Conservation (phyloP, 2,113 vertebrate species). For the Microcebus murinus region DNA sequence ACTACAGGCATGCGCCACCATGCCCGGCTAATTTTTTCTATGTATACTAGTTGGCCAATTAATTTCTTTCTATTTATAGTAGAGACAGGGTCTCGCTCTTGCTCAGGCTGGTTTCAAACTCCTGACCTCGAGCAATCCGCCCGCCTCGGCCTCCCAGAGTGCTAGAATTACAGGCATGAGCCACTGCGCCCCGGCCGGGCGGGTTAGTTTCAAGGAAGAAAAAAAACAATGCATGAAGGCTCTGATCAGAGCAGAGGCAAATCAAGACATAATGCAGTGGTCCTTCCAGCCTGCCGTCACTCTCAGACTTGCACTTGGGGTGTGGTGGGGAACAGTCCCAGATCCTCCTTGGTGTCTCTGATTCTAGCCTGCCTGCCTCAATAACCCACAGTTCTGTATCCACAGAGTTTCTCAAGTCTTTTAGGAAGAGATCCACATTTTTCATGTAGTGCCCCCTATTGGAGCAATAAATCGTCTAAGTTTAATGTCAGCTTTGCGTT, state of each 20-base stretch:
- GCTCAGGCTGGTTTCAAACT: too few relatives aligned
- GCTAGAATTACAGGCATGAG: too few relatives aligned
- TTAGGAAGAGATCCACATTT: background rate
- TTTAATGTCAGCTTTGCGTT: background rate
- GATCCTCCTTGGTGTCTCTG: background rate
- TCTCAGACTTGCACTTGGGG: background rate
- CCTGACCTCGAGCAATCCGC: too few relatives aligned
- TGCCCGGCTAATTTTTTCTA: too few relatives aligned
- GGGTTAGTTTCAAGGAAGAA: background rate
- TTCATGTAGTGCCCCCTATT: background rate
- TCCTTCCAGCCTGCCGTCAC: rapidly evolving
- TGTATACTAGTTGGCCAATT: too few relatives aligned
- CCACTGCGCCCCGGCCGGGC: too few relatives aligned
- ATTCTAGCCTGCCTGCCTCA: background rate
- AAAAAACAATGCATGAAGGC: background rate
- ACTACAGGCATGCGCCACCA: too few relatives aligned
- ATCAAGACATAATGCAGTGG: background rate
- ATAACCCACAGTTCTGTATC: background rate
- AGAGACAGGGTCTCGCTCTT: too few relatives aligned
- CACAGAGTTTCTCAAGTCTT: background rate
- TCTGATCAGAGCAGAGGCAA: background rate
- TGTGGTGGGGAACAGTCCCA: rapidly evolving
- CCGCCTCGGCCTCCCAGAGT: too few relatives aligned
- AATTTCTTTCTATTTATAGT: too few relatives aligned
- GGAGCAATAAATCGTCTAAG: background rate